Base-by-base conservation (phyloP, 2,797 vertebrate species). In the Rhinichthys osculus region DNA sequence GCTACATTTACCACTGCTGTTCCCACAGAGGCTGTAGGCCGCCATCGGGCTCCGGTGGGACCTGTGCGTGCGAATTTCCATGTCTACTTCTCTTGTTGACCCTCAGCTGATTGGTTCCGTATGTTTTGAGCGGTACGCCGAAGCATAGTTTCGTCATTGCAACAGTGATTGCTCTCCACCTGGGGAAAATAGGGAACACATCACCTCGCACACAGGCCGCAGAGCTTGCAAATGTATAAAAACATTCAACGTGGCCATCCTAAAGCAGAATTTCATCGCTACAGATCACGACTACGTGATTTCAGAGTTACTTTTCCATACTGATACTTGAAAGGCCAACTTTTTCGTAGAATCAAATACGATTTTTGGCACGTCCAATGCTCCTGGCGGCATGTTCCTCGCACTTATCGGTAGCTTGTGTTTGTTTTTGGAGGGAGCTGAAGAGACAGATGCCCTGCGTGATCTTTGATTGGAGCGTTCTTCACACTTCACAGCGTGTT, bases 41-140 rank as follows among this genome's bases (percentile, higher is more conserved):
- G 92, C 93, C 94, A 95, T 96, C 96, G 95, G 92, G 90, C 90
- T 92, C 94, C 94, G 88, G 74, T 82, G 95, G 95, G 94, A 95
- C 89, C 84, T 90, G 83, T 89, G 90, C 93, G 92, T 94, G 93
- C 95, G 91, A 91, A 89, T 92, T 92, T 96, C 91, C 90, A 92
- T 88, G 90, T 93, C 92, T 93, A 89, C 84, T 84, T 90, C 87
- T 91, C 83, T 84, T 87, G 89, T 44, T 89, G 89, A 81, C 79
- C 90, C 89, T 87, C 87, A 57, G 80, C 85, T 93, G 92, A 95
- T 93, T 93, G 92, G 88, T 90, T 94, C 93, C 92, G 89, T 92
- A 92, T 95, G 94, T 89, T 91, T 76, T n/a, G 87, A 86, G 81
- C 88, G 72, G 91, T 90, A 90, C 66, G 70, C 33, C 33, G 47